Conservation (phyloP, 2,113 vertebrate species). For the Phylloscopus trochilus region DNA sequence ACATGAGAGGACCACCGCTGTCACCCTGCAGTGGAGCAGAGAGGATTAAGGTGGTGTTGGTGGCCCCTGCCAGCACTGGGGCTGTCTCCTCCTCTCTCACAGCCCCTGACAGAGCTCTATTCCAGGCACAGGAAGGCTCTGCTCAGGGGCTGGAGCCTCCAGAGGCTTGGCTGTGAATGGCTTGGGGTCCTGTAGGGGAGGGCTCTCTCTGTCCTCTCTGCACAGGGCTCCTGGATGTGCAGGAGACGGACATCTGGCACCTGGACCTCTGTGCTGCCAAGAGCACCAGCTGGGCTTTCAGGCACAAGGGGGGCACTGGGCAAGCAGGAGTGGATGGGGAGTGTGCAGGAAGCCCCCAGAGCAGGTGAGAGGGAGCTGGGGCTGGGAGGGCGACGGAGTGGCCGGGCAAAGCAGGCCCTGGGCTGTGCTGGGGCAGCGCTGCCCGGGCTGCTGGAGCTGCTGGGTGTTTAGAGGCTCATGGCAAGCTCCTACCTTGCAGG, state of each 20-base stretch:
- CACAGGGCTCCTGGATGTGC: neutral
- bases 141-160: neutral
- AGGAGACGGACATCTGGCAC: neutral
- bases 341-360: neutral
- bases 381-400: too few species aligned
- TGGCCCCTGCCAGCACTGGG: fast-evolving
- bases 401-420: too few species aligned
- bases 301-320: neutral
- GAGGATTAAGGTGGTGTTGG: neutral
- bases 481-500: neutral
- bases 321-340: neutral
- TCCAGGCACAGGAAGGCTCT: neutral
- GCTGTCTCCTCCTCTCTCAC: neutral
- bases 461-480: neutral
- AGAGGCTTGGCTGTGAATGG: neutral
- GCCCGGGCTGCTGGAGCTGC: neutral
- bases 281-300: neutral
- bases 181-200: neutral
- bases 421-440: neutral
- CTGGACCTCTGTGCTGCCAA: neutral
- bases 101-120: neutral
- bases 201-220: neutral
- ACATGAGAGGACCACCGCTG: neutral
- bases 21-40: neutral
- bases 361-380: too few species aligned